Percentiles rank a stretch among this genome's conserved stretches.
phyloP scores from a whole-genome alignment of 2,888 invertebrate genomes.

The Ecdyonurus torrentis region DNA sequence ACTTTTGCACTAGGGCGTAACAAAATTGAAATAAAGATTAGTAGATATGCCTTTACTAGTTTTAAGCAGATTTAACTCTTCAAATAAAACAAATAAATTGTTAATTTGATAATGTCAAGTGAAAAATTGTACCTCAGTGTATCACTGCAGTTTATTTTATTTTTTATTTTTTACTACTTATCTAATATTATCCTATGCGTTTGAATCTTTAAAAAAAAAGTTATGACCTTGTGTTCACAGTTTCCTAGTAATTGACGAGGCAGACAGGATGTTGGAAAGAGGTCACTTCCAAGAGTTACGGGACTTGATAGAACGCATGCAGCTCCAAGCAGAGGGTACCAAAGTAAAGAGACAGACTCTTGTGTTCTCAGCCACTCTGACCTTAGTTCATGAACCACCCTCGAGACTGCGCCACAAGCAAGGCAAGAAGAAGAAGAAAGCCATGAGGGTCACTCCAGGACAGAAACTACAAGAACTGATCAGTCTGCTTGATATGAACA shows the following conservation, averaged over 20 bases:
- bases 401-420: slow-evolving; percentile 21
- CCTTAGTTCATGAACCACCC: slow-evolving; percentile 75
- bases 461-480: slow-evolving; percentile 64
- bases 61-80: too few species aligned
- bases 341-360: slow-evolving; percentile 67
- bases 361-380: slow-evolving; percentile 93
- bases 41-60: too few species aligned
- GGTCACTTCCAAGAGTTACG: slow-evolving; percentile 90
- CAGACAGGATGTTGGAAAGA: slow-evolving; percentile 93
- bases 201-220: not conserved
- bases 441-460: slow-evolving; percentile 37
- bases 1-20: too few species aligned
- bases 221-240: slow-evolving; percentile 33
- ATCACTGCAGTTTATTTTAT: too few species aligned
- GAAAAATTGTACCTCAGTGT: too few species aligned
- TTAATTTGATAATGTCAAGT: too few species aligned
- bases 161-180: slow-evolving; percentile 1
- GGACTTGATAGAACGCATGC: slow-evolving; percentile 49
- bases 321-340: slow-evolving; percentile 29
- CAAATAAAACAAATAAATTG: too few species aligned
- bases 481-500: slow-evolving; percentile 64
- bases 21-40: too few species aligned
- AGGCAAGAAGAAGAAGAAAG: slow-evolving; percentile 24
- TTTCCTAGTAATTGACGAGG: slow-evolving; percentile 91
- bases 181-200: not conserved